Evolutionary conservation across 2,797 vertebrate species (phyloP).

Genomic region (Lepilemur septentrionalis): DNA sequence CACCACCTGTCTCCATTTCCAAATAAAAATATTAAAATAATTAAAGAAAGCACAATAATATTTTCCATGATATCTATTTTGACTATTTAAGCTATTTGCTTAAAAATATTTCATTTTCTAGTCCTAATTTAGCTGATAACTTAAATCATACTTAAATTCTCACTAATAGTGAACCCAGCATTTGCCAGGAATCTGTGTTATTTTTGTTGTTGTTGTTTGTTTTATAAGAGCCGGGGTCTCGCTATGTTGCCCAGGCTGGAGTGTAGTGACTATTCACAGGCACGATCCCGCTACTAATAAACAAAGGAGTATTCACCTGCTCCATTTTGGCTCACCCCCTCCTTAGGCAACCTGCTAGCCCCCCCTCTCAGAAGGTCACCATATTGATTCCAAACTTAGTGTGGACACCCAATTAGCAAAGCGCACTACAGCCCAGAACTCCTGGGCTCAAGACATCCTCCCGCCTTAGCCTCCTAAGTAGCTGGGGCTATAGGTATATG

Average conservation of each 20-base stretch:
- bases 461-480: neutral
- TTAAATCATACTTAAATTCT: neutral
- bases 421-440: neutral
- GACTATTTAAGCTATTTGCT: neutral
- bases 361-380: neutral
- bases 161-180: neutral
- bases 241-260: neutral
- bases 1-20: neutral
- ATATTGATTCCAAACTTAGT: neutral
- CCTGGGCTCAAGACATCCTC: neutral
- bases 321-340: neutral
- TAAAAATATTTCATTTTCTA: conserved; percentile 26
- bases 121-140: neutral
- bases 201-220: neutral
- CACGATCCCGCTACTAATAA: neutral
- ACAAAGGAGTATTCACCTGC: neutral
- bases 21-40: conserved; percentile 25
- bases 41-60: neutral
- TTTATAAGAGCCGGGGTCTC: neutral
- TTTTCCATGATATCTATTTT: neutral
- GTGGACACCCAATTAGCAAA: neutral
- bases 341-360: neutral
- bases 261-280: neutral
- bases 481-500: neutral
- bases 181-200: neutral